Evolutionary conservation across 2,888 invertebrate genomes (phyloP).

Genomic region (Drosophila paracracens): DNA sequence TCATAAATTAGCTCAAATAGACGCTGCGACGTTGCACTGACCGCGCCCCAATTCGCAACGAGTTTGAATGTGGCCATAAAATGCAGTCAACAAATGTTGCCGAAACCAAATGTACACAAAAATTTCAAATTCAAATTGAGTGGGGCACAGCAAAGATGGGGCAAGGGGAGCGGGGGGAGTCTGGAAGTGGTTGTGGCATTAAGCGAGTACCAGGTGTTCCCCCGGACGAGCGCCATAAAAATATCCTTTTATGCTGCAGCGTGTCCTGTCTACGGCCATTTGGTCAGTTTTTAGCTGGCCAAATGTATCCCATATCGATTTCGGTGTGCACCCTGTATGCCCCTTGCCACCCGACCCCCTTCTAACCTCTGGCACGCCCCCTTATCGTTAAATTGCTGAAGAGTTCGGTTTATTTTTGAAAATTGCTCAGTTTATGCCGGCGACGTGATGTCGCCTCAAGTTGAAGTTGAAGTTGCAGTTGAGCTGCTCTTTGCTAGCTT

Average conservation of each 20-base stretch:
- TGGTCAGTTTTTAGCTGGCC: conserved; percentile 57
- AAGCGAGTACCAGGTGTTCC: conserved; percentile 44
- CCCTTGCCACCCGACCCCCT: neutral
- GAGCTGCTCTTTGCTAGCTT: neutral
- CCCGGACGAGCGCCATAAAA: conserved; percentile 61
- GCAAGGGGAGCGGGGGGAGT: neutral
- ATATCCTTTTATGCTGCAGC: conserved; percentile 75
- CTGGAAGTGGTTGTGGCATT: conserved; percentile 3
- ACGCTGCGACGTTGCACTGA: conserved; percentile 8
- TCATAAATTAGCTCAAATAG: conserved; percentile 42
- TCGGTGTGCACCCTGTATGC: conserved; percentile 32
- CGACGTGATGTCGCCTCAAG: conserved; percentile 37
- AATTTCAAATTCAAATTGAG: conserved; percentile 63
- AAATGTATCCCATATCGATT: conserved; percentile 61
- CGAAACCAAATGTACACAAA: conserved; percentile 11
- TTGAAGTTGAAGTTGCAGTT: neutral
- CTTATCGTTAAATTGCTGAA: conserved; percentile 22
- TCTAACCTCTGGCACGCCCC: neutral
- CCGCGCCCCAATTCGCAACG: conserved; percentile 40
- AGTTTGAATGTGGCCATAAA: conserved; percentile 41
- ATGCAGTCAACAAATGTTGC: conserved; percentile 34
- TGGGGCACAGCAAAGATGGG: neutral
- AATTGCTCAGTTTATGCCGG: conserved; percentile 25
- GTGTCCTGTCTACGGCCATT: conserved; percentile 66
- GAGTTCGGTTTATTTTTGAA: conserved; percentile 5